Percentiles rank a stretch among this genome's conserved stretches.
Conservation (phyloP, 1,140 invertebrate genomes). For the Sinonovacula constricta region DNA sequence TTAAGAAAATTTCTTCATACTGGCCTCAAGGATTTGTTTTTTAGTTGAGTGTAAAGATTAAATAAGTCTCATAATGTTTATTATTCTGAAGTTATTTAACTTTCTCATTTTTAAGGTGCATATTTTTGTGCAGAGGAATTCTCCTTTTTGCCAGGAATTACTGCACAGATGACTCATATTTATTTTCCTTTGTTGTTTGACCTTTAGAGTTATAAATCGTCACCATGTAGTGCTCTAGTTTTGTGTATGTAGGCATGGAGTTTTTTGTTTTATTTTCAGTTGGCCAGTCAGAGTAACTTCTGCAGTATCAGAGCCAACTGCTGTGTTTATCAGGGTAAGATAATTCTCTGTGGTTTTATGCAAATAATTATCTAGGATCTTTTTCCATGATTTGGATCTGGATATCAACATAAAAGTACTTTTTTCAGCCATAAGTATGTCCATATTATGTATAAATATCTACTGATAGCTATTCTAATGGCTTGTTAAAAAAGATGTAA, state of each 20-base stretch:
- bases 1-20: too few species aligned
- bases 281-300: constrained; percentile 80
- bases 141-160: background rate
- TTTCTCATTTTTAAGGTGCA: background rate
- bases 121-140: background rate
- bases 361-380: background rate
- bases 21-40: too few species aligned
- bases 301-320: constrained; percentile 74
- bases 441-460: too few species aligned
- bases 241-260: too few species aligned
- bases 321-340: constrained; percentile 81
- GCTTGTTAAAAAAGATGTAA: too few species aligned
- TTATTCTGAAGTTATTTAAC: background rate
- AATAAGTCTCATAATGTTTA: too few species aligned
- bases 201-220: background rate
- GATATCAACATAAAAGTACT: too few species aligned
- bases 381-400: background rate
- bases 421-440: too few species aligned
- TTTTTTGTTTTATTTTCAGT: constrained; percentile 70
- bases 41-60: too few species aligned
- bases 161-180: too few species aligned
- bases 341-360: too few species aligned
- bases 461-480: too few species aligned
- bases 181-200: background rate
- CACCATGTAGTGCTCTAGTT: background rate